Conservation (phyloP, 2,113 vertebrate species). For the Sciurus niger region DNA sequence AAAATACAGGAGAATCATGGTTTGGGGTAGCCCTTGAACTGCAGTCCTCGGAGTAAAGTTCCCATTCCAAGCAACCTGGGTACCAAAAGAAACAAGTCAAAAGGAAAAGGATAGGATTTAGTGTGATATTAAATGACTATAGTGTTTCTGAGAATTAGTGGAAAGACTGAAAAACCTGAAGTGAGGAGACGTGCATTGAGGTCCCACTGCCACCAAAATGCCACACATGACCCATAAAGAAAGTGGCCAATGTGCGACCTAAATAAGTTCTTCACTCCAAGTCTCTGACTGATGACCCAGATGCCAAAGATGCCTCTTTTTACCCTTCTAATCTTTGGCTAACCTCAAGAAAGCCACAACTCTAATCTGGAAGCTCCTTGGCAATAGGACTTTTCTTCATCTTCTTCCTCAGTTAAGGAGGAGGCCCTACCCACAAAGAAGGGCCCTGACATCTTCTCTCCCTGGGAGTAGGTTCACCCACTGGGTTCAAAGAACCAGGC, state of each 20-base stretch:
- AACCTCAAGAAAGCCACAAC: background rate
- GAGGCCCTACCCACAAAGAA: background rate
- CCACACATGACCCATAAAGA: background rate
- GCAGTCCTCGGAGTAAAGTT: background rate
- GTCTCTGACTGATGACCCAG: background rate
- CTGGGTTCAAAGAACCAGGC: background rate
- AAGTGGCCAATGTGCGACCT: background rate
- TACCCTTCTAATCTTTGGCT: background rate
- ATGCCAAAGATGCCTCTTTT: background rate
- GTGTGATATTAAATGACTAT: background rate
- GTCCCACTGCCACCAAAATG: background rate
- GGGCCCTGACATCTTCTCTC: background rate
- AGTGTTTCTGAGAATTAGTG: background rate
- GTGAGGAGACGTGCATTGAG: background rate
- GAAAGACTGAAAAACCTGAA: background rate
- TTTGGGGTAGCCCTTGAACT: background rate
- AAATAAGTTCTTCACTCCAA: slow-evolving; percentile 43
- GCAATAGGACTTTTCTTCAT: background rate
- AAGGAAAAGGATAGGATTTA: background rate
- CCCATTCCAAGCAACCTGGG: background rate
- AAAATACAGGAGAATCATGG: background rate
- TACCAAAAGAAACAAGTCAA: background rate
- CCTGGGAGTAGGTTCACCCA: background rate
- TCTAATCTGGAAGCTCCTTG: background rate
- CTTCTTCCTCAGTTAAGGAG: background rate